A percentile compares a stretch with the other conserved stretches of the same genome.
Evolutionary conservation across 2,113 vertebrate species (phyloP).

Genomic region (Odocoileus hemionus): DNA sequence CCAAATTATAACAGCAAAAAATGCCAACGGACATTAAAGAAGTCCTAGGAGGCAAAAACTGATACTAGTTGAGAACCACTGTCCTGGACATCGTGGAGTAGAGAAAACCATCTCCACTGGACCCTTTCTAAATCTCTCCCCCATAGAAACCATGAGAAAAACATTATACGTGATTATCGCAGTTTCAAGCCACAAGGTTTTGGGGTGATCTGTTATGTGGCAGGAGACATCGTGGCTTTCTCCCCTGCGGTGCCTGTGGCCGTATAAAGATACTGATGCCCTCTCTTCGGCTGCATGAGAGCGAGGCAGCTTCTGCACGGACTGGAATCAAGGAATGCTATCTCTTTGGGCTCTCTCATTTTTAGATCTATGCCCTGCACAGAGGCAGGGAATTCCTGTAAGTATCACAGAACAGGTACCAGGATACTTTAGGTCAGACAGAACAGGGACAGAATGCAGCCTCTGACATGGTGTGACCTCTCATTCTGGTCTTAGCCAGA

Average conservation of each 20-base stretch:
- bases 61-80: neutral
- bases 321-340: neutral
- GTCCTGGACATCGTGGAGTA: neutral
- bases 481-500: neutral
- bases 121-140: neutral
- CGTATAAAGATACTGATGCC: neutral
- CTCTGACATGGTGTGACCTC: neutral
- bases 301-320: neutral
- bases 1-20: neutral
- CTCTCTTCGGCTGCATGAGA: neutral
- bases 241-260: neutral
- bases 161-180: neutral
- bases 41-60: neutral
- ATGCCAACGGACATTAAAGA: neutral
- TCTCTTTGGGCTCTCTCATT: neutral
- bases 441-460: neutral
- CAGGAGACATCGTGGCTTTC: neutral
- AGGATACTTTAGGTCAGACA: neutral
- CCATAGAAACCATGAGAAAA: neutral
- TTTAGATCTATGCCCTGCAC: neutral
- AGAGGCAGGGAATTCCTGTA: neutral
- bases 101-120: neutral
- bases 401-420: neutral
- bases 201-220: neutral
- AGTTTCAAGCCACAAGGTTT: neutral